phyloP scores from a whole-genome alignment of 2,113 vertebrate genomes.

The Crotalus helleri region DNA sequence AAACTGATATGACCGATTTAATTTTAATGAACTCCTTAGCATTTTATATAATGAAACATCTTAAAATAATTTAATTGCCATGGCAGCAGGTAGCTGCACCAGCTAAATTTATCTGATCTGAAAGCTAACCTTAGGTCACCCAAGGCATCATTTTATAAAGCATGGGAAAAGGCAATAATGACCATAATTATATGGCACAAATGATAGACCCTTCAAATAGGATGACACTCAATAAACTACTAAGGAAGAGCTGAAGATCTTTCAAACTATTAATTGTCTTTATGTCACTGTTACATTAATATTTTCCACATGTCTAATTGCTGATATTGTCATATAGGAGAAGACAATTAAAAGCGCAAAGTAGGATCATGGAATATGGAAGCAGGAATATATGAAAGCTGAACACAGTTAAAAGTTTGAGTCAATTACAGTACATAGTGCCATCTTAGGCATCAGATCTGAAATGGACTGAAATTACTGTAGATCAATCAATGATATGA shows the following conservation, averaged over 20 bases:
- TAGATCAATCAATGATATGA: not conserved
- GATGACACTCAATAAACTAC: not conserved
- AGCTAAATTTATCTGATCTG: not conserved
- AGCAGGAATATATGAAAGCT: not conserved
- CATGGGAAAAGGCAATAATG: not conserved
- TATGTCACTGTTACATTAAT: not conserved
- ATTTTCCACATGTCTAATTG: not conserved
- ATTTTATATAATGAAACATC: not conserved
- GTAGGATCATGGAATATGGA: not conserved
- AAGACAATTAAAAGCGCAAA: not conserved
- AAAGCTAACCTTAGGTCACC: not conserved
- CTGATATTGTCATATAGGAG: not conserved
- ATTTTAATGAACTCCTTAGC: not conserved
- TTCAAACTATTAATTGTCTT: not conserved
- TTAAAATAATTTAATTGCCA: not conserved
- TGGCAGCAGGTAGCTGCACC: not conserved
- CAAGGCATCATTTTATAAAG: not conserved
- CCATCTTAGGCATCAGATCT: not conserved
- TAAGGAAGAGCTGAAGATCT: not conserved
- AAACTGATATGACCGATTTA: not conserved
- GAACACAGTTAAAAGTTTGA: not conserved
- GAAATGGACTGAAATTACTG: not conserved
- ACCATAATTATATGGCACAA: not conserved
- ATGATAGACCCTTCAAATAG: not conserved
- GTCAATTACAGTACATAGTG: not conserved